Conservation (phyloP, 2,797 vertebrate genomes). For the Luscinia luscinia region DNA sequence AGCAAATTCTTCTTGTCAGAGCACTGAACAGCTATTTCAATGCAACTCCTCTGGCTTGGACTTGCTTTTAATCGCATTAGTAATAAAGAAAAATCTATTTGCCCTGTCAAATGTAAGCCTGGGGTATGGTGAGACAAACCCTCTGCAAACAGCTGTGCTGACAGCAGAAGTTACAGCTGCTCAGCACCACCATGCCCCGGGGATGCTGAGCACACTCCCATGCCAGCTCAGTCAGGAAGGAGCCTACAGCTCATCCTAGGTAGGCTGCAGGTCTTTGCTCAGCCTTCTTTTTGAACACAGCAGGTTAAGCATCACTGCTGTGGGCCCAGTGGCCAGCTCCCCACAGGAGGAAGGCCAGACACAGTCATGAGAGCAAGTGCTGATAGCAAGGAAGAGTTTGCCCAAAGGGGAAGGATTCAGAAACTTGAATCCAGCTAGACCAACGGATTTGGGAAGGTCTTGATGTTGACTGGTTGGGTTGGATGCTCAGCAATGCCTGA, state of each 20-base stretch:
- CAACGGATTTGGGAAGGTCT: not conserved
- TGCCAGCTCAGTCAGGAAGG: not conserved
- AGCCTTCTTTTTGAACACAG: not conserved
- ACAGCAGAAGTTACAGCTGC: not conserved
- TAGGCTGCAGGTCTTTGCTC: not conserved
- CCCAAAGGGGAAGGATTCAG: not conserved
- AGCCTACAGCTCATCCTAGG: rapidly evolving
- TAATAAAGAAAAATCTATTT: slow-evolving; percentile 45
- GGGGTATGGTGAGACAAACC: not conserved
- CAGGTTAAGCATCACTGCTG: not conserved
- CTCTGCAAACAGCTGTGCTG: slow-evolving; percentile 12
- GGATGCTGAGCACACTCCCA: not conserved
- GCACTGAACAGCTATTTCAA: not conserved
- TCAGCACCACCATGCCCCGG: rapidly evolving
- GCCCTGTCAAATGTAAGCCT: slow-evolving; percentile 6
- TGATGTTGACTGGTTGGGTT: not conserved
- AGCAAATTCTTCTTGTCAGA: slow-evolving; percentile 20
- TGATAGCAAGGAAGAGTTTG: not conserved
- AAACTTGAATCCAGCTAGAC: not conserved
- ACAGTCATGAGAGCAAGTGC: rapidly evolving
- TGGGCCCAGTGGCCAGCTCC: not conserved
- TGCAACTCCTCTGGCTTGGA: not conserved
- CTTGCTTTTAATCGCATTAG: slow-evolving; percentile 38
- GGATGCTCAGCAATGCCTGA: not conserved
- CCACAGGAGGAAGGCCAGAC: rapidly evolving